A percentile compares a stretch with the other conserved stretches of the same genome.
phyloP scores from a whole-genome alignment of 92 coral and sea anemone genomes.

The Umimayanthus chanpuru region DNA sequence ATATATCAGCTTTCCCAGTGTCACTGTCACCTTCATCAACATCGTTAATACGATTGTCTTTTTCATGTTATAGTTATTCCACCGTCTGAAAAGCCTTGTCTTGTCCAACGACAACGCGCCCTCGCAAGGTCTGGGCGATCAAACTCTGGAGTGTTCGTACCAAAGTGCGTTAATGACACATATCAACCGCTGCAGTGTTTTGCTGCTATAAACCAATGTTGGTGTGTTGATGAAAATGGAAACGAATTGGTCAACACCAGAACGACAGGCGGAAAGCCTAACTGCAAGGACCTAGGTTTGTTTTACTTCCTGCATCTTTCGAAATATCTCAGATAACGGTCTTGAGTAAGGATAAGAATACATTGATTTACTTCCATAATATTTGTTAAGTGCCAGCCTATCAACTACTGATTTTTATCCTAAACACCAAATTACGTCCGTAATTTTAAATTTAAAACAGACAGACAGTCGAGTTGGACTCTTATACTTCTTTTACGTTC shows the following conservation, averaged over 20 bases:
- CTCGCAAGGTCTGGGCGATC: conserved; percentile 54
- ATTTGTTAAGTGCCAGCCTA: too few species aligned
- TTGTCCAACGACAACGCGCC: conserved; percentile 63
- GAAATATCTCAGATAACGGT: too few species aligned
- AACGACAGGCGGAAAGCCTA: conserved; percentile 64
- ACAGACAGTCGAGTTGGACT: too few species aligned
- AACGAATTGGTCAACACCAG: conserved; percentile 72
- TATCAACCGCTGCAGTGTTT: conserved; percentile 83
- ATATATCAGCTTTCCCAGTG: too few species aligned
- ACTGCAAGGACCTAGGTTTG: conserved; percentile 44
- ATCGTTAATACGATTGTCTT: neutral
- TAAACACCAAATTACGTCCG: too few species aligned
- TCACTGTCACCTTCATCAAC: neutral
- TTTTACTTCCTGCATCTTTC: neutral
- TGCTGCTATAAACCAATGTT: conserved; percentile 63
- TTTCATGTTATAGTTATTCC: neutral
- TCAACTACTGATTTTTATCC: too few species aligned
- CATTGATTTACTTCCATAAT: too few species aligned
- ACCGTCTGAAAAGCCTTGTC: conserved; percentile 53
- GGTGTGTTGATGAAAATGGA: conserved; percentile 93
- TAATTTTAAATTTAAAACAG: too few species aligned
- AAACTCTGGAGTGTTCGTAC: conserved; percentile 60
- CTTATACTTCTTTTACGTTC: too few species aligned
- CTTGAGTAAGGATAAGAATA: too few species aligned
- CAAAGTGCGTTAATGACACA: conserved; percentile 63